Evolutionary conservation across 2,797 vertebrate species (phyloP), one percentile per base, ranked within the genome.

Genomic region (Neostethus bicornis): DNA sequence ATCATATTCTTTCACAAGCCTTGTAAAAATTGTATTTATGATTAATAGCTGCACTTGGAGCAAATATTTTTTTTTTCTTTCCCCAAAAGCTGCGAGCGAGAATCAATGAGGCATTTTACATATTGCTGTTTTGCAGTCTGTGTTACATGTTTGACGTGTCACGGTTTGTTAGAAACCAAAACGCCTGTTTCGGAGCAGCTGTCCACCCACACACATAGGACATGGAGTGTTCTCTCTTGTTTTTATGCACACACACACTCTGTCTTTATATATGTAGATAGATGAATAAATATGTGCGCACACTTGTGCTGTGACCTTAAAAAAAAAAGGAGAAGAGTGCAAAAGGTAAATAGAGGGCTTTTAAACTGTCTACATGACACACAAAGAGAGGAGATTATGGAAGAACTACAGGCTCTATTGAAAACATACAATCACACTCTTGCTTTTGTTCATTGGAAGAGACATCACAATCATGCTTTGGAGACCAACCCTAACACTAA

Each of bases 261-360:
- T 45, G 20, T 62, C 26, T 47, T 46, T 63, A 19, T 63, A 55
- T 56, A 60, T 65, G 42, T 62, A 53, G 62, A 49, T 61, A 43
- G 34, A 47, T 9, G 56, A 32, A 41, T 46, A 55, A 54, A 50
- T 65, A 51, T 0, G 34, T n/a, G 13, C 34, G 34, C 52, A 56
- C 51, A 42, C 63, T 52, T 44, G 55, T 60, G 63, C 67, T 31
- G n/a, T 9, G 55, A 77, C 63, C 68, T 81, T 59, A 81, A 73
- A 81, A 85, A 63, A 79, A 81, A 85, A 63, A 79, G 66, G 59
- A 77, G 73, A 85, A 84, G 68, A 79, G 87, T 87, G 85, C 61
- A 69, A 91, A 92, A 92, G 81, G 87, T 92, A 93, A 93, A 93
- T 92, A 92, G 78, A 91, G 90, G 85, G 90, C 91, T 93, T 93